Percentiles rank a stretch among this genome's conserved stretches.
Conservation (phyloP, 2,797 vertebrate genomes). For the Vespertilio murinus region DNA sequence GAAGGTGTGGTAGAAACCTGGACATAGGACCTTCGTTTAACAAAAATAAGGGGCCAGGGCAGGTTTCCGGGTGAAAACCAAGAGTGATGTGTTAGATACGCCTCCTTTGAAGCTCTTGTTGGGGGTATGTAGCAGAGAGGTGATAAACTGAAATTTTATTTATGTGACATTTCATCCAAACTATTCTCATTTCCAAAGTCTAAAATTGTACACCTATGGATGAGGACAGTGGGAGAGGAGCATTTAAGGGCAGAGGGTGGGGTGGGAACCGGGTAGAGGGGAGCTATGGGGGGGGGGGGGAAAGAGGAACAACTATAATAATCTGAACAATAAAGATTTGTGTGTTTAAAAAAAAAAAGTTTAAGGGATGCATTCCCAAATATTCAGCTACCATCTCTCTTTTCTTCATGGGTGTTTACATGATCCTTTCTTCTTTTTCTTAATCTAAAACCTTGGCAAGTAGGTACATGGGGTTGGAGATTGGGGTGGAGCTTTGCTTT, state of each 20-base stretch:
- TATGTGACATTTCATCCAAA: background rate
- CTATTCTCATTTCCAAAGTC: background rate
- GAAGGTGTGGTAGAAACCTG: background rate
- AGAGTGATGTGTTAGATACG: fast-evolving
- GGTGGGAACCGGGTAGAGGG: no score
- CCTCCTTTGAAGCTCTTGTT: background rate
- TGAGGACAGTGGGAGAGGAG: no score
- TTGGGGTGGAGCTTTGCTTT: background rate
- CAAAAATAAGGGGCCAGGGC: background rate
- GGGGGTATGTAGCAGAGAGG: fast-evolving
- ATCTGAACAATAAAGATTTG: no score
- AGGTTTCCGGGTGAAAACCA: background rate
- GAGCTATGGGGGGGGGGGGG: no score
- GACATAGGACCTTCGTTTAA: background rate
- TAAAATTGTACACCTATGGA: no score
- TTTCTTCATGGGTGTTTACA: background rate
- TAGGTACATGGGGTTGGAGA: background rate
- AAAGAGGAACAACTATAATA: no score
- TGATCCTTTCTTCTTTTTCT: background rate
- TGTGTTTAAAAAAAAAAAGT: background rate
- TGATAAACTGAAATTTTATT: background rate
- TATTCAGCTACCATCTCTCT: background rate
- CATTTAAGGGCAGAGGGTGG: no score
- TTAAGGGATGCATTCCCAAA: background rate
- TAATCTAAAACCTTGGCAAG: background rate